These are phyloP conservation scores for Automeris io DNA, from an alignment of 2,888 invertebrate genomes.

Conservation along the genomic window DNA sequence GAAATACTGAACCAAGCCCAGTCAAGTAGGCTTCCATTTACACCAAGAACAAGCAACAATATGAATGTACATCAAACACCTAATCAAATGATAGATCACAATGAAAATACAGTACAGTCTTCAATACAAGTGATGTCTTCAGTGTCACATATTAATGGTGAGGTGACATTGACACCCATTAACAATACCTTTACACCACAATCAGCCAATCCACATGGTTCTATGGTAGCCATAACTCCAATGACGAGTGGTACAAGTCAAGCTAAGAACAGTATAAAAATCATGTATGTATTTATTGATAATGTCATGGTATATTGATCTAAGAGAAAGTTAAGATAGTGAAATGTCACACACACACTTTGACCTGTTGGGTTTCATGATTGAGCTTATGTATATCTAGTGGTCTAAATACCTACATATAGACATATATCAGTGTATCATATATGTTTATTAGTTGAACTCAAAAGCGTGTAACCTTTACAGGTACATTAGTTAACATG, in stretches of 20 bases:
- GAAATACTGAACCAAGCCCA: background rate
- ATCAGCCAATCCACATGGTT: constrained; percentile 71
- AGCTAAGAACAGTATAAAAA: constrained; percentile 77
- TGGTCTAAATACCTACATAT: no score
- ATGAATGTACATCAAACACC: background rate
- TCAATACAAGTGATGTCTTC: constrained; percentile 13
- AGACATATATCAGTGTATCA: no score
- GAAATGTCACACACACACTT: no score
- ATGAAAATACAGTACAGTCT: background rate
- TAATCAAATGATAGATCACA: background rate
- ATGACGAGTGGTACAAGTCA: constrained; percentile 73
- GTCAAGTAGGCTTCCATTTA: constrained; percentile 1
- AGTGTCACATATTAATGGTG: constrained; percentile 39
- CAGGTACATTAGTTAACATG: no score
- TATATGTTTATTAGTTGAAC: no score
- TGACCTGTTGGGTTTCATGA: no score
- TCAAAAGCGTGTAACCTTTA: no score
- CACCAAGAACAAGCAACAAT: background rate
- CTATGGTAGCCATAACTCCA: constrained; percentile 70
- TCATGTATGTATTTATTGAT: constrained; percentile 68
- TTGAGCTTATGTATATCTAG: no score
- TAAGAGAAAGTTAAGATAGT: background rate
- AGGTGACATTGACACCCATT: constrained; percentile 60
- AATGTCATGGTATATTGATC: background rate
- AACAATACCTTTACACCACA: constrained; percentile 56